Base-by-base conservation (phyloP, 1,140 invertebrate species). In the Scaptomyza hsui region DNA sequence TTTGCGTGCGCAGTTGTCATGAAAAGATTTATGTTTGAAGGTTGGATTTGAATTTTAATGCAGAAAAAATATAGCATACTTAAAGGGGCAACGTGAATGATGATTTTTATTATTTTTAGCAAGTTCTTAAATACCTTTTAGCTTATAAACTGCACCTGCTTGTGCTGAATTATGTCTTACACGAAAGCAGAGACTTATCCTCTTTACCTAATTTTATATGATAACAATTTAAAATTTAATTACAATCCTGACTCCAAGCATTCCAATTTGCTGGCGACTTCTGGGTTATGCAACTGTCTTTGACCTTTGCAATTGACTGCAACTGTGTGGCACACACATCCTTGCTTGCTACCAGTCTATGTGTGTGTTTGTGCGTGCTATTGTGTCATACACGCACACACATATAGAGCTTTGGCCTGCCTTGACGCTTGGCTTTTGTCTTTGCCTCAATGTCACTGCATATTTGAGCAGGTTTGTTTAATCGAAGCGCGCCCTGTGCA, bases 381-480 rank as follows among this genome's bases (percentile, higher is more conserved):
- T 55, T 53, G 42, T 42, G 39, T 42, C 21, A 19, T 41, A 42
- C 48, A 52, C 37, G 29, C 26, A 32, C 1, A 52, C 41, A 42
- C 15, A 18, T 13, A 18, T 3, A 12, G 4, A 47, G 12, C 42
- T 49, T 29, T 42, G 39, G 32, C 37, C 37, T 55, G 56, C 45
- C 51, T 24, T 39, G 21, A 9, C 45, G 29, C 32, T 21, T 44
- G 16, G 42, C 52, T 21, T 55, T 71, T 74, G 80, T 75, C 81
- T 86, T 85, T 77, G 80, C 64, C 64, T 68, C 80, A 86, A 85
- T 85, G 80, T 86, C 80, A 86, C 49, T 85, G 80, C 80, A 85
- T 85, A 85, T 85, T 86, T 81, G 73, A 81, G 69, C 26, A 61
- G 80, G 73, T 85, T 85, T 85, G 80, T 85, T 85, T 86, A 85